Base-by-base conservation (phyloP, 2,888 invertebrate species). In the Balanococcus diminutus region DNA sequence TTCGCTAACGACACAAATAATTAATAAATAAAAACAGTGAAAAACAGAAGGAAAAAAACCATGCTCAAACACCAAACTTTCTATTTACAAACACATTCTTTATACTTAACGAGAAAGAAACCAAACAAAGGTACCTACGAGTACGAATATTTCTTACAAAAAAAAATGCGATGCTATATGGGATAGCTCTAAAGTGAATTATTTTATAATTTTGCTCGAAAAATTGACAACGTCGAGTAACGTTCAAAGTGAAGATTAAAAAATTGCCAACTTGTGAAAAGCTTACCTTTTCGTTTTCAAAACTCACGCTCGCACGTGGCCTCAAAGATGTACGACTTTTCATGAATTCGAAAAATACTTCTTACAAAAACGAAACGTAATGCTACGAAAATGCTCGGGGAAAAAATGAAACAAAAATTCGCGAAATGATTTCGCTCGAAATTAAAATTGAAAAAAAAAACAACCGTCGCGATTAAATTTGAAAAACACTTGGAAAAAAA, bases 201-300 rank as follows among this genome's bases (percentile, higher is more conserved):
- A 16, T 0, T 19, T 2, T 11, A 6, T n/a, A 56, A 56, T 8
- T 8, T n/a, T 22, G 8, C 4, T 22, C 6, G 22, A 56, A 56
- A 56, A 56, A 22, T 51, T 3, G 11, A 22, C 22, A 61, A 28
- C 16, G 16, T 28, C n/a, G n/a, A n/a, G n/a, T n/a, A n/a, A n/a
- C n/a, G n/a, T n/a, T n/a, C 16, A 16, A 28, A 11, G 28, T 28
- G 25, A 28, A 46, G 28, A 14, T 2, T 28, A 4, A 67, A 67
- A 67, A 28, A 2, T 67, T 14, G 6, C 4, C 16, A 61, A 9
- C 5, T 51, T 61, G 61, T 2, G 1, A 25, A 67, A 14, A 3
- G 14, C 67, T 67, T 28, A 67, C 67, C 67, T 67, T 67, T 67
- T 67, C 67, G 67, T 67, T 67, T 28, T 67, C 67, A 16, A 67